Base-by-base conservation (phyloP, 2,888 invertebrate genomes). In the Criorhina ranunculi region DNA sequence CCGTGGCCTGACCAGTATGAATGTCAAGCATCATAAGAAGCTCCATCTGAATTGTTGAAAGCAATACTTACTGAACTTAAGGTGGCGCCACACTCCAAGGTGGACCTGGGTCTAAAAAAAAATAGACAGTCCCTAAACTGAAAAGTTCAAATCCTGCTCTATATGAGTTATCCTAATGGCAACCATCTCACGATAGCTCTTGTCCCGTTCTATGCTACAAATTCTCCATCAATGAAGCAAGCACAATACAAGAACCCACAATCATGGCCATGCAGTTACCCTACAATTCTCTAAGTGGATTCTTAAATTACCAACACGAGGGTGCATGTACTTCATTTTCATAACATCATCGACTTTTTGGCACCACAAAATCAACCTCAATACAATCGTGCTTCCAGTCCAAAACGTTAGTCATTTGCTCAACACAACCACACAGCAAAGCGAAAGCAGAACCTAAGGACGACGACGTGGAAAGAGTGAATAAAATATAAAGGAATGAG, bases 321-420 rank as follows among this genome's bases (percentile, higher is more conserved):
- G 24, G 24, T 69, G 35, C 60, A 69, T 35, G 70, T 70, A 57
- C 62, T 60, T 64, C 11, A 78, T 70, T 70, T 60, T 62, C 69
- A 62, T 46, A 55, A 69, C 53, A 57, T 78, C 62, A 49, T 55
- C 70, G 78, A 66, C 79, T 40, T 72, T 72, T 72, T 72, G 79
- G 72, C 79, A 80, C 79, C 79, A 72, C 66, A 31, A 67, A 66
- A 73, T 51, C 51, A 73, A 53, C 60, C 51, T 67, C 59, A 17
- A 12, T 51, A 64, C 73, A 29, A 37, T 75, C 29, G 24, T 49
- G 57, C 35, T 59, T 29, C 19, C 24, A 24, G 24, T 24, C 15
- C 24, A 35, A 31, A 44, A 17, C 46, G 66, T 76, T 66, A 76
- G 75, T 24, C 37, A 35, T 49, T 35, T 60, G 35, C 15, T 49